Conservation (phyloP, 2,888 invertebrate species). For the Leptinotarsa rubiginosa region DNA sequence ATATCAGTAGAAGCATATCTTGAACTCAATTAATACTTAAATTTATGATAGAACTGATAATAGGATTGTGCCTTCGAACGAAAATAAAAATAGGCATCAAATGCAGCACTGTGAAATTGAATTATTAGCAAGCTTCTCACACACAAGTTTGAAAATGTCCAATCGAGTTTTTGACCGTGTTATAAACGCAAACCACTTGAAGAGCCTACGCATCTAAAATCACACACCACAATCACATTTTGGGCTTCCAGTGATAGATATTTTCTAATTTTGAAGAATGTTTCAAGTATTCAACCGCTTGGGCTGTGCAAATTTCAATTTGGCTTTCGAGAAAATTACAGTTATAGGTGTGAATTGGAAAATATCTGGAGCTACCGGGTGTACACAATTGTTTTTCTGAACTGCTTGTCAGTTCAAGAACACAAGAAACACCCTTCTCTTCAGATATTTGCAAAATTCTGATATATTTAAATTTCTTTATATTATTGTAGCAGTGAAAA, state of each 20-base stretch:
- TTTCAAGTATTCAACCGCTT: constrained; percentile 31
- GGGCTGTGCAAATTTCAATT: constrained; percentile 34
- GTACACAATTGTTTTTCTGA: background rate
- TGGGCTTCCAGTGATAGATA: constrained; percentile 59
- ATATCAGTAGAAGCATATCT: constrained; percentile 59
- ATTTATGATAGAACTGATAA: constrained; percentile 47
- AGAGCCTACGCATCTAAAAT: constrained; percentile 44
- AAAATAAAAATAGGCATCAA: constrained; percentile 39
- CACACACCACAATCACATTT: constrained; percentile 59
- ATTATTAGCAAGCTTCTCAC: constrained; percentile 33
- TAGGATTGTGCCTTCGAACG: constrained; percentile 58
- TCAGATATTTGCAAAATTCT: background rate
- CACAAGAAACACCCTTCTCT: background rate
- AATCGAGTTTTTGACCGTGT: background rate
- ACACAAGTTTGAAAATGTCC: background rate
- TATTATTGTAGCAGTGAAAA: no score
- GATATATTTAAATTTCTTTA: no score
- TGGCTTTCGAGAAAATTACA: background rate
- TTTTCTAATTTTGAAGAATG: constrained; percentile 46
- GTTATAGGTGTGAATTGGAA: background rate
- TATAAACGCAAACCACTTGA: constrained; percentile 15
- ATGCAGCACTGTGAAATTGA: constrained; percentile 41
- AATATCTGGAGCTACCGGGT: background rate
- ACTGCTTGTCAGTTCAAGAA: background rate
- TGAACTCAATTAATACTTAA: constrained; percentile 35